phyloP scores from a whole-genome alignment of 2,888 invertebrate genomes.

The Drosophila kokeensis region DNA sequence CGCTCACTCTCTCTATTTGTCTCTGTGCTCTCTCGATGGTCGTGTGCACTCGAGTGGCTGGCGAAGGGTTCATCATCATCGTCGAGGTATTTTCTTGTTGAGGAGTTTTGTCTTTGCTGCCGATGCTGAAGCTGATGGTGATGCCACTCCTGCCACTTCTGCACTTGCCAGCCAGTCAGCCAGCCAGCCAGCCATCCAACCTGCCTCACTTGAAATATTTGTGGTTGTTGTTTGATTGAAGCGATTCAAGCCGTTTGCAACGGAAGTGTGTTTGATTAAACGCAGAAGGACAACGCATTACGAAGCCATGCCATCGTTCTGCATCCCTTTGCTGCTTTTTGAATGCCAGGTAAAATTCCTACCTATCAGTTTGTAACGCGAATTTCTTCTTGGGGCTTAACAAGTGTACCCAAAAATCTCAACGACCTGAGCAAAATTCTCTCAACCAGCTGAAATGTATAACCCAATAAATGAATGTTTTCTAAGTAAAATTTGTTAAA shows the following conservation, averaged over 20 bases:
- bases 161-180: constrained; percentile 70
- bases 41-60: constrained; percentile 67
- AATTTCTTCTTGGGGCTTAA: background rate
- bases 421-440: constrained; percentile 4
- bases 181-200: constrained; percentile 66
- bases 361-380: background rate
- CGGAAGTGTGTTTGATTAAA: constrained; percentile 80
- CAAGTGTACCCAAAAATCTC: constrained; percentile 16
- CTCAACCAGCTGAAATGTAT: background rate
- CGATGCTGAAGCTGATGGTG: constrained; percentile 8
- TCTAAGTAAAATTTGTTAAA: background rate
- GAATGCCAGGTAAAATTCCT: constrained; percentile 65
- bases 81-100: constrained; percentile 75
- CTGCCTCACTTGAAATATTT: constrained; percentile 78
- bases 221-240: constrained; percentile 80
- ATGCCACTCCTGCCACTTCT: constrained; percentile 20
- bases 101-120: constrained; percentile 76
- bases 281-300: constrained; percentile 70
- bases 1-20: constrained; percentile 20
- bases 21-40: constrained; percentile 19
- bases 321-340: constrained; percentile 30
- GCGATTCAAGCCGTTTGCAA: constrained; percentile 79
- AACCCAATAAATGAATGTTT: background rate
- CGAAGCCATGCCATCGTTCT: constrained; percentile 30
- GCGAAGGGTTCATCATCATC: constrained; percentile 79